Conservation (phyloP, 2,888 invertebrate genomes). For the Bellardia bayeri region DNA sequence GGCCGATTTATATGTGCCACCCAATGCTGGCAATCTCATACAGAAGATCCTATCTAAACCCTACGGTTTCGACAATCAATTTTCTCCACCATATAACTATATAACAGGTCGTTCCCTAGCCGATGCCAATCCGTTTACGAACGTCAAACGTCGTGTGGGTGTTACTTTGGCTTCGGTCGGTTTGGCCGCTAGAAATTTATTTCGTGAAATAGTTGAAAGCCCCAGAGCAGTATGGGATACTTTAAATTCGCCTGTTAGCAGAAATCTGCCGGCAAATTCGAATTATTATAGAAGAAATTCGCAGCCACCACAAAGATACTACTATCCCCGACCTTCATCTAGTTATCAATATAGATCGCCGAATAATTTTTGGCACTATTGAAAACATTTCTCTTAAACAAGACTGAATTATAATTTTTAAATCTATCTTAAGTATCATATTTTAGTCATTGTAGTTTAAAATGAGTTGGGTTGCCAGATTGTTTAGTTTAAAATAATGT, state of each 20-base stretch:
- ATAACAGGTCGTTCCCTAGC: conserved; percentile 59
- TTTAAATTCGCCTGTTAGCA: conserved; percentile 77
- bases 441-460: conserved; percentile 2
- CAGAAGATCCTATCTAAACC: conserved; percentile 79
- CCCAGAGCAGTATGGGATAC: conserved; percentile 78
- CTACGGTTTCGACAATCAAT: conserved; percentile 70
- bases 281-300: conserved; percentile 60
- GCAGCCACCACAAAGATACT: conserved; percentile 19
- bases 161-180: conserved; percentile 83
- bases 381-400: conserved; percentile 15
- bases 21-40: conserved; percentile 80
- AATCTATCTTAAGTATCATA: conserved; percentile 2
- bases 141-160: conserved; percentile 79
- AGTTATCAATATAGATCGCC: conserved; percentile 57
- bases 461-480: conserved; percentile 9
- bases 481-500: not conserved
- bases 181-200: conserved; percentile 81
- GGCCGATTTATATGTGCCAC: conserved; percentile 82
- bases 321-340: not conserved
- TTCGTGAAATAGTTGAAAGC: conserved; percentile 81
- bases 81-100: conserved; percentile 22
- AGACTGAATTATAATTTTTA: conserved; percentile 56
- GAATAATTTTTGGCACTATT: conserved; percentile 70
- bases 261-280: conserved; percentile 74
- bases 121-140: conserved; percentile 46